Evolutionary conservation across 2,888 invertebrate genomes (phyloP), one percentile per base, ranked within the genome.

Genomic region (Meganola albula): DNA sequence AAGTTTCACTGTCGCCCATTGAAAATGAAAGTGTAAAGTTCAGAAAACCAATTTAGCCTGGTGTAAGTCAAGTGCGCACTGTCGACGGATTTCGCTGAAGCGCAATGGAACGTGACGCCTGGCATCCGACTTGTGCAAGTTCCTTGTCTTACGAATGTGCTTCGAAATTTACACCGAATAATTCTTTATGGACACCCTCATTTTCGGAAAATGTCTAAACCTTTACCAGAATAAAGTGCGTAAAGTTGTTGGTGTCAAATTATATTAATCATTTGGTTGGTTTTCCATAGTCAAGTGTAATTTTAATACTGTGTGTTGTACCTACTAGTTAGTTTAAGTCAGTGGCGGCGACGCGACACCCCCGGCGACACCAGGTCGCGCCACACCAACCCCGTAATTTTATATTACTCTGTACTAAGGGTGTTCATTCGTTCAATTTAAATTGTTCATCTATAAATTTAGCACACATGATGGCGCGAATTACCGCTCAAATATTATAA

Each of bases 361-460:
- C 44, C 31, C n/a, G 62, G 38, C 58, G 70, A 48, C 58, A 53
- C 48, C 60, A 51, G 38, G 62, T 53, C 70, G 68, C 57, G 67
- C 40, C 63, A 45, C 36, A 52, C 57, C 45, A 57, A 61, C 72
- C 72, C 70, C 54, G 57, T 72, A 78, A 78, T 79, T 76, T 72
- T 50, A 74, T 76, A 79, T 76, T 74, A 75, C 74, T 61, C 58
- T 52, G 66, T 63, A 71, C 58, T 49, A 49, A 65, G 64, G 69
- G 73, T 60, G 62, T 61, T 61, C 54, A 58, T 49, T 61, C 53
- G 47, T 55, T 62, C 57, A 58, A 63, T 70, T 67, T 55, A 59
- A 59, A 68, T 57, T 54, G 57, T 58, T 61, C 54, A 63, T 68
- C 52, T 53, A 20, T 7, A 60, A 63, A 65, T 53, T 45, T 38